Percentiles rank a stretch among this genome's conserved stretches.
These are phyloP conservation scores for Dysdera silvatica DNA, from an alignment of 1,140 invertebrate species.

Conservation along the genomic window DNA sequence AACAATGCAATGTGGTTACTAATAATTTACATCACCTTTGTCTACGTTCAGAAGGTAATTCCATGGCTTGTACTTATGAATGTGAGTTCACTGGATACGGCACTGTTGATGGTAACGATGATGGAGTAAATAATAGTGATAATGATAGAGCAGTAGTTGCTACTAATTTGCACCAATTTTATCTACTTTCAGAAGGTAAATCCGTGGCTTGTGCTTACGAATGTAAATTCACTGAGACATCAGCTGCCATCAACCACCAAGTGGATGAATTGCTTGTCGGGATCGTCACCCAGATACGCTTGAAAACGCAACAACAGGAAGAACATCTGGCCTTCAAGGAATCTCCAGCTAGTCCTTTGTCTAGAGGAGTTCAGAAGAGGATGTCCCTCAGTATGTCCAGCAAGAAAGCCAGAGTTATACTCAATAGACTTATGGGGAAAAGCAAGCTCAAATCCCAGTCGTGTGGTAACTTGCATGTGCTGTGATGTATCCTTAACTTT, in stretches of 20 bases:
- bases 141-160: no score
- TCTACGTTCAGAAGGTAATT: no score
- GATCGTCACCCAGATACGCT: constrained; percentile 54
- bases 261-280: constrained; percentile 72
- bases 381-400: constrained; percentile 34
- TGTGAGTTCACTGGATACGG: no score
- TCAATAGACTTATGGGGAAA: constrained; percentile 38
- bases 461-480: constrained; percentile 42
- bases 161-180: no score
- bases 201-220: constrained; percentile 60
- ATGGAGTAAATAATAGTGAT: no score
- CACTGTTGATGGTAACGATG: no score
- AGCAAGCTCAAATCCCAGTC: constrained; percentile 40
- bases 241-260: constrained; percentile 67
- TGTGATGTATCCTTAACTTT: constrained; percentile 36
- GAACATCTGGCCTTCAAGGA: constrained; percentile 13
- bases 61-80: no score
- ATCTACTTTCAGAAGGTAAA: constrained; percentile 54
- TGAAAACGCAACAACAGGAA: constrained; percentile 31
- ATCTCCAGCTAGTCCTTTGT: background rate
- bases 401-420: constrained; percentile 34
- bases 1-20: no score
- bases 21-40: no score
- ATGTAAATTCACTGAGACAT: constrained; percentile 75
- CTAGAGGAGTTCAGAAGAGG: constrained; percentile 4